Conservation (phyloP, 2,797 vertebrate species). For the Aviceda leuphotes region DNA sequence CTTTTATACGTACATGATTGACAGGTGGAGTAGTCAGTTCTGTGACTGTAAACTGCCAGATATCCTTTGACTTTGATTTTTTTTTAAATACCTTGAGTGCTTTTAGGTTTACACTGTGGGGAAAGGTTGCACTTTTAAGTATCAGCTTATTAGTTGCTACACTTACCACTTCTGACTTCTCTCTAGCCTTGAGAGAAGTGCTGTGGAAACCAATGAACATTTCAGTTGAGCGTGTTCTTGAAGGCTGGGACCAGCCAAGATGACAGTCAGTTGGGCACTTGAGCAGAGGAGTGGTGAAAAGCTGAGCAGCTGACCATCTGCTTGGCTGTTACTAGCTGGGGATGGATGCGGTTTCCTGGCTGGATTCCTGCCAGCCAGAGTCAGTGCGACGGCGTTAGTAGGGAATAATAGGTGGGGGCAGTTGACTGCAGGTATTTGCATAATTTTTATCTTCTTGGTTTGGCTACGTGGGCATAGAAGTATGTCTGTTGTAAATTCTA, state of each 20-base stretch:
- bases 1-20: neutral
- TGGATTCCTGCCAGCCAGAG: neutral
- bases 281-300: neutral
- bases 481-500: neutral
- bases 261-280: neutral
- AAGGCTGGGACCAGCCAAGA: neutral
- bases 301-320: neutral
- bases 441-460: neutral
- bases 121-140: neutral
- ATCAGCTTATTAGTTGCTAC: neutral
- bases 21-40: neutral
- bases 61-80: neutral
- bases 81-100: neutral
- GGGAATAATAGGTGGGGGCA: neutral
- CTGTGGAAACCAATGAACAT: neutral
- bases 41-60: neutral
- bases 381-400: fast-evolving
- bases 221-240: neutral
- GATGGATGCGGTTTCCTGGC: neutral
- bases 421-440: neutral
- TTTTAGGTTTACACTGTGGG: neutral
- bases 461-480: neutral
- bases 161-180: neutral
- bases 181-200: neutral
- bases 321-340: neutral